Base-by-base conservation (phyloP, 1,140 invertebrate genomes). In the Daktulosphaira vitifoliae region DNA sequence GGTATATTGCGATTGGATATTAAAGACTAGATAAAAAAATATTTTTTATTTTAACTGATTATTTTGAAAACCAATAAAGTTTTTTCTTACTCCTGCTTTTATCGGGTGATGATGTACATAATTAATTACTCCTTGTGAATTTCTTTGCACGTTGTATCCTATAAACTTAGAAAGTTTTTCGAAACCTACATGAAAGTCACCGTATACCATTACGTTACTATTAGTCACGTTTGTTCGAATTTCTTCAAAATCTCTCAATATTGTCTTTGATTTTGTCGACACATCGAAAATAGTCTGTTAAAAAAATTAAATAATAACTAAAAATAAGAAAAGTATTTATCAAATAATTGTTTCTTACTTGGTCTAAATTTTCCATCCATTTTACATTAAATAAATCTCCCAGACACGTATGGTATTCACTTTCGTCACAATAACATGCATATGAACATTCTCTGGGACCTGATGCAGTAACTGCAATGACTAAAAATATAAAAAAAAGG, bases 301-400 rank as follows among this genome's bases (percentile, higher is more conserved):
- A 0, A 5, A 11, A 0, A 3, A 20, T 33, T 33, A 15, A 3
- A 51, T n/a, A 13, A 33, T 20, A 33, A 26, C 16, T 16, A 5
- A 33, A 37, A 6, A 20, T 33, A 37, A 29, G 20, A 7, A 50
- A n/a, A 50, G 15, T 50, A 37, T 37, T 37, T 37, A 6, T 48
- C 5, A 48, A 48, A 16, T 52, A 15, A 52, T 23, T 23, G 8
- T 52, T 52, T 25, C 42, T 38, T 70, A 81, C 81, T 69, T 74
- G 73, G 68, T 85, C 82, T 16, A 80, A 77, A 74, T 85, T 81
- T 72, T 84, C 75, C 79, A 86, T 80, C 84, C 84, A 86, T 37
- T 78, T 82, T n/a, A 84, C 81, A 71, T 78, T 81, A 71, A 82
- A 85, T 2, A 82, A 78, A 76, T 83, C 82, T 13, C 77, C 83